Evolutionary conservation across 2,797 vertebrate species (phyloP), one percentile per base, ranked within the genome.

Genomic region (Malurus leucopterus): DNA sequence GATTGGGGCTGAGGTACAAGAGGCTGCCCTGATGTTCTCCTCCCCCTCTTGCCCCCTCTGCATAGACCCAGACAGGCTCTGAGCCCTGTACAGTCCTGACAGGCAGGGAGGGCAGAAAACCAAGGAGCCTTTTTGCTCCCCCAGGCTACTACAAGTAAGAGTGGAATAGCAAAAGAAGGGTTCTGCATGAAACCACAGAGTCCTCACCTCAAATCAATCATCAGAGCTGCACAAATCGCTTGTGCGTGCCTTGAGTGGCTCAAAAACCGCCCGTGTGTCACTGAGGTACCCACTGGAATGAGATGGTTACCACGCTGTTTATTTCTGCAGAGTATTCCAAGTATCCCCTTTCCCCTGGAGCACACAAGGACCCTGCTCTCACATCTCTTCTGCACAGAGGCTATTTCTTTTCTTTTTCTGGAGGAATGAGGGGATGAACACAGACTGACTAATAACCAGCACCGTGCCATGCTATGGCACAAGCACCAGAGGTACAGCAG

Each of bases 291-390:
- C 93, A 49, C 46, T 83, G 94, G 73, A 91, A 85, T 61, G 58
- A 92, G 84, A 73, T 55, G 64, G 82, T 92, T 95, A 94, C 76
- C 74, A 32, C 3, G 8, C 41, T 86, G 76, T 80, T 95, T 94
- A 95, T 84, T 96, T 97, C 95, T 93, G 86, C 73, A 90, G 90
- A 85, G 86, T 92, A 72, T 91, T 92, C 78, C 15, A 50, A 67
- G 51, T 86, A 81, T 94, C 82, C 63, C 80, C 84, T 95, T 96
- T 95, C 90, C 55, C 71, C 80, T 61, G 89, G 95, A 96, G 95
- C 76, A 58, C 26, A 40, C 11, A 30, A 62, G 18, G 57, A 75
- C 47, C 46, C 29, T 36, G 27, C 27, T 83, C 38, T 93, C 53
- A 17, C 8, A 26, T 26, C 54, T 63, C 55, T 64, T 75, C 68